Evolutionary conservation across 2,888 invertebrate species (phyloP).

Genomic region (Notodonta dromedarius): DNA sequence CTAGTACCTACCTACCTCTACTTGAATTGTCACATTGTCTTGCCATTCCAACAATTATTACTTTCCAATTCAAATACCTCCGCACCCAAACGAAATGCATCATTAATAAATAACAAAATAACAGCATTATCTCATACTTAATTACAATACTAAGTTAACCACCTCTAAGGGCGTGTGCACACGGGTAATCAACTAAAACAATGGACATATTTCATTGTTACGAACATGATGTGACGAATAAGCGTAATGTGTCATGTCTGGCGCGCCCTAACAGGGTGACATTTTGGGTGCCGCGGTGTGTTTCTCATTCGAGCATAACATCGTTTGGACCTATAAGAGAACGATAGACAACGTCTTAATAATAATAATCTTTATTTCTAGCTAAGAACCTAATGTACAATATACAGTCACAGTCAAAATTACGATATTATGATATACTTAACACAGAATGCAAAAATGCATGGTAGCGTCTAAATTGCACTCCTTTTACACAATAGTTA

Average conservation of each 20-base stretch:
- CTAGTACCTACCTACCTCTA: too few species aligned
- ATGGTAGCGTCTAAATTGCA: too few species aligned
- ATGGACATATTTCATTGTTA: slow-evolving; percentile 47
- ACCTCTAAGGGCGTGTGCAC: slow-evolving; percentile 53
- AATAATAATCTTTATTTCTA: too few species aligned
- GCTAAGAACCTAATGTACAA: too few species aligned
- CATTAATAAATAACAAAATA: slow-evolving; percentile 32
- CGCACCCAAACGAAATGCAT: not conserved
- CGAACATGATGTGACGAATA: slow-evolving; percentile 69
- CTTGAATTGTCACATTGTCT: too few species aligned
- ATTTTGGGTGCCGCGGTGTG: slow-evolving; percentile 26
- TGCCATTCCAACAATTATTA: too few species aligned
- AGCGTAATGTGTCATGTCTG: slow-evolving; percentile 68
- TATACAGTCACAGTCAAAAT: too few species aligned
- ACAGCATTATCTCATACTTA: slow-evolving; percentile 41
- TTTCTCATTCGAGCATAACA: slow-evolving; percentile 7
- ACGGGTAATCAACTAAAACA: slow-evolving; percentile 71
- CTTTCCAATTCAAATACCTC: not conserved
- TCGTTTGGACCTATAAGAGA: not conserved
- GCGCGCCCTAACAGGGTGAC: slow-evolving; percentile 54
- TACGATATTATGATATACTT: too few species aligned
- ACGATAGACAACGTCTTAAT: too few species aligned
- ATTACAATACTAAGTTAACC: slow-evolving; percentile 48
- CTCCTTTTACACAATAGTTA: too few species aligned
- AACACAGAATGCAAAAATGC: too few species aligned